phyloP scores from a whole-genome alignment of 2,113 vertebrate genomes.

The Gobius niger region DNA sequence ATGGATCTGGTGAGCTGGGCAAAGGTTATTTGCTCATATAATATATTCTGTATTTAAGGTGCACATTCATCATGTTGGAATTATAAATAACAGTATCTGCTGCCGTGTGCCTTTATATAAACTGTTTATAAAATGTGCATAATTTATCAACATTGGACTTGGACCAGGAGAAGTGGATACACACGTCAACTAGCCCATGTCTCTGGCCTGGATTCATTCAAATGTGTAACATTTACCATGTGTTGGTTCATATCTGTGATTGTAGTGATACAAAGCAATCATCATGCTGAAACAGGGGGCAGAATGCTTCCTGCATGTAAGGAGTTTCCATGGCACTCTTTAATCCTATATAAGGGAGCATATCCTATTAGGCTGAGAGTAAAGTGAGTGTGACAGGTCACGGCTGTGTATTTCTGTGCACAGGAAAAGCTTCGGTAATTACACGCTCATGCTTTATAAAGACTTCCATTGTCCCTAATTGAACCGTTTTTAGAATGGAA shows the following conservation, averaged over 20 bases:
- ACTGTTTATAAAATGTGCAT: constrained; percentile 32
- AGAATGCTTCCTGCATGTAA: constrained; percentile 18
- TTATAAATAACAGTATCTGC: constrained; percentile 26
- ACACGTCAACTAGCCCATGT: not conserved
- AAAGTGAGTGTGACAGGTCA: constrained; percentile 24
- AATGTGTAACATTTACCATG: constrained; percentile 11
- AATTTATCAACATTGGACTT: constrained; percentile 32
- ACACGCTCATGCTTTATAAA: constrained; percentile 30
- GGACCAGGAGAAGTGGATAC: constrained; percentile 3
- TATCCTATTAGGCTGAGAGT: constrained; percentile 60
- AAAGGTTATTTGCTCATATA: constrained; percentile 7
- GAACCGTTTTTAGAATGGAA: constrained; percentile 5
- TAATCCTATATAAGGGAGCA: constrained; percentile 57
- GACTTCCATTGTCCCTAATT: constrained; percentile 19
- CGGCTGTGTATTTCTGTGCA: constrained; percentile 13
- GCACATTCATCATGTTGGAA: constrained; percentile 13
- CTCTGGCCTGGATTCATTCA: not conserved
- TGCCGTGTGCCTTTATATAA: constrained; percentile 23
- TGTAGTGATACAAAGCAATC: constrained; percentile 9
- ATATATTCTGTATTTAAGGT: not conserved
- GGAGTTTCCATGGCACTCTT: constrained; percentile 41
- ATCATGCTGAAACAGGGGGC: constrained; percentile 9
- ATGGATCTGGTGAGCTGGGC: constrained; percentile 7
- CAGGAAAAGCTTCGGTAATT: not conserved
- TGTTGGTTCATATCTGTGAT: constrained; percentile 2